Percentiles rank a stretch among this genome's conserved stretches.
Evolutionary conservation across 2,113 vertebrate species (phyloP).

Genomic region (Gymnocephalus cernua): DNA sequence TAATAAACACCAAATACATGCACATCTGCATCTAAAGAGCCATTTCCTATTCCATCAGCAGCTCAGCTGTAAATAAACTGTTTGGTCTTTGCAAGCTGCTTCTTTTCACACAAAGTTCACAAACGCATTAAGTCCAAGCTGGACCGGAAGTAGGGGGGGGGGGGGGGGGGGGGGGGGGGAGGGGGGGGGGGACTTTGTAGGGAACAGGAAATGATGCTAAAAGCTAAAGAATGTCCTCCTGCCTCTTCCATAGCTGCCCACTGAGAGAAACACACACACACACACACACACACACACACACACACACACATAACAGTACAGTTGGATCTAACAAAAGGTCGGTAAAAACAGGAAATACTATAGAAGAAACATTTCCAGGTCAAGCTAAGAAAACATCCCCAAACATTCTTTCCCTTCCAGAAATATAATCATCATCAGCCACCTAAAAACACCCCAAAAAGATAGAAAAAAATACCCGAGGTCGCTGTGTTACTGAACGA

Average conservation of each 20-base stretch:
- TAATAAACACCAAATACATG: neutral
- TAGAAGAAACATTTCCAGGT: slow-evolving; percentile 75
- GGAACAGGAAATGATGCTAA: slow-evolving; percentile 78
- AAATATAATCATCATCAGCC: slow-evolving; percentile 44
- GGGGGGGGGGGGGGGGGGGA: slow-evolving; percentile 50
- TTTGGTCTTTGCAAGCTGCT: slow-evolving; percentile 42
- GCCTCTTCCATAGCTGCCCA: slow-evolving; percentile 27
- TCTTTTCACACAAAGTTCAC: slow-evolving; percentile 41
- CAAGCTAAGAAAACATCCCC: slow-evolving; percentile 62
- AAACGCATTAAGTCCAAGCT: slow-evolving; percentile 50
- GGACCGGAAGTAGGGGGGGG: slow-evolving; percentile 72
- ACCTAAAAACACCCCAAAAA: slow-evolving; percentile 9
- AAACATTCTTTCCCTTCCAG: slow-evolving; percentile 47
- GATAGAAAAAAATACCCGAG: slow-evolving; percentile 24
- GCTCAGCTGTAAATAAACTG: slow-evolving; percentile 50
- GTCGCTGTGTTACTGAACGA: neutral
- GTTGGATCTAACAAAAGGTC: slow-evolving; percentile 63
- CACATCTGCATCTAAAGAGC: slow-evolving; percentile 41
- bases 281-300: slow-evolving; percentile 37
- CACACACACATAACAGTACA: slow-evolving; percentile 43
- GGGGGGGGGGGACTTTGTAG: slow-evolving; percentile 57
- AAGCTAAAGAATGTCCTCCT: slow-evolving; percentile 71
- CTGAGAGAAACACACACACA: slow-evolving; percentile 11
- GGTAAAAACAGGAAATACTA: slow-evolving; percentile 78
- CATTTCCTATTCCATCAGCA: slow-evolving; percentile 46